phyloP scores from a whole-genome alignment of 2,113 vertebrate species.

The Coracopsis vasa region DNA sequence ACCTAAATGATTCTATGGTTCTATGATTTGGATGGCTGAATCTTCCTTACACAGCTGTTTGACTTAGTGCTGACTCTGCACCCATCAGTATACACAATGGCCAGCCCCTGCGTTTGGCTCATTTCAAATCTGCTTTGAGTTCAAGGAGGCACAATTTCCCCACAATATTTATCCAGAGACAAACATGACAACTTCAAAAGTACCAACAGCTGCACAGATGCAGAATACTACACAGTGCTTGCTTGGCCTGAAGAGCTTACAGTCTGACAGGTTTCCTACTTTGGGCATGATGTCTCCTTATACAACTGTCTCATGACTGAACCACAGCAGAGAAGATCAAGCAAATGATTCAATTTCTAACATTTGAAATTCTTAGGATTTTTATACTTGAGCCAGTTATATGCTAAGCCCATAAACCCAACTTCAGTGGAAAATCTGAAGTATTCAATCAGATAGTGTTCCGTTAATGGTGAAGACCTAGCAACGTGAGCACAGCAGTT shows the following conservation, averaged over 20 bases:
- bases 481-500: background rate
- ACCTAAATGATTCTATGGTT: background rate
- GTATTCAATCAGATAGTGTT: background rate
- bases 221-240: background rate
- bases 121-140: background rate
- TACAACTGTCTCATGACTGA: background rate
- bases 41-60: background rate
- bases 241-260: background rate
- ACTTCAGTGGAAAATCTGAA: background rate
- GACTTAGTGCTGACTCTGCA: background rate
- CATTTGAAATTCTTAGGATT: background rate
- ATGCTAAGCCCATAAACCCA: conserved; percentile 5
- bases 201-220: background rate
- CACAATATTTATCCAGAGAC: background rate
- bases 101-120: background rate
- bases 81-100: background rate
- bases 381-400: background rate
- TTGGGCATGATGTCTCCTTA: background rate
- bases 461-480: background rate
- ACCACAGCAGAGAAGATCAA: background rate
- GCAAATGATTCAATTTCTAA: background rate
- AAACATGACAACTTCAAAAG: background rate
- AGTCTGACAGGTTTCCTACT: background rate
- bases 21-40: background rate
- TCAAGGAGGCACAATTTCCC: background rate